phyloP scores from a whole-genome alignment of 2,888 invertebrate species.

The Cinara cedri region DNA sequence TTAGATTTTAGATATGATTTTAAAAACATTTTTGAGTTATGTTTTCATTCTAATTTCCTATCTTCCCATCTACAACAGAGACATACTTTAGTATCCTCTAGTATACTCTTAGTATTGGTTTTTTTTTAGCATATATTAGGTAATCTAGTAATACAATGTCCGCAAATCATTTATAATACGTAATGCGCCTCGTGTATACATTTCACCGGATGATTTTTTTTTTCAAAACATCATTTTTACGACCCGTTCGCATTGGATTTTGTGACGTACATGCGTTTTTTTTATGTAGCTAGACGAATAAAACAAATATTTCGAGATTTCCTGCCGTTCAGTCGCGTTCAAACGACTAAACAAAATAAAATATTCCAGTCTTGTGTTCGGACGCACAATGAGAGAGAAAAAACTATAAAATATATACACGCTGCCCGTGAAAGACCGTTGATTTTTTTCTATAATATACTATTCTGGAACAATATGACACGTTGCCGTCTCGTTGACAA shows the following conservation, averaged over 20 bases:
- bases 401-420: background rate
- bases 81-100: no score
- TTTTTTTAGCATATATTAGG: background rate
- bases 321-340: slow-evolving; percentile 50
- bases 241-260: slow-evolving; percentile 9
- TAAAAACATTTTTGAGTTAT: no score
- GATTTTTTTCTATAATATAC: background rate
- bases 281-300: slow-evolving; percentile 37
- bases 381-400: slow-evolving; percentile 30
- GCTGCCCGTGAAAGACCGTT: slow-evolving; percentile 21
- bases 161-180: background rate
- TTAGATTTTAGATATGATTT: no score
- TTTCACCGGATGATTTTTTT: background rate
- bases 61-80: no score
- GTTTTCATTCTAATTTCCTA: no score
- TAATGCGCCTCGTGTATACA: slow-evolving; percentile 4
- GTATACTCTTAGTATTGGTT: no score
- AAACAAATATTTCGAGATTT: slow-evolving; percentile 56
- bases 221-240: slow-evolving; percentile 41
- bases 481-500: slow-evolving; percentile 13
- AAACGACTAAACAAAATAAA: slow-evolving; percentile 50
- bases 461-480: slow-evolving; percentile 22
- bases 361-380: slow-evolving; percentile 55
- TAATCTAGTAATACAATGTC: background rate
- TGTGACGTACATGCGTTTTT: background rate